Base-by-base conservation (phyloP, 2,888 invertebrate genomes). In the Orchesella flavescens region DNA sequence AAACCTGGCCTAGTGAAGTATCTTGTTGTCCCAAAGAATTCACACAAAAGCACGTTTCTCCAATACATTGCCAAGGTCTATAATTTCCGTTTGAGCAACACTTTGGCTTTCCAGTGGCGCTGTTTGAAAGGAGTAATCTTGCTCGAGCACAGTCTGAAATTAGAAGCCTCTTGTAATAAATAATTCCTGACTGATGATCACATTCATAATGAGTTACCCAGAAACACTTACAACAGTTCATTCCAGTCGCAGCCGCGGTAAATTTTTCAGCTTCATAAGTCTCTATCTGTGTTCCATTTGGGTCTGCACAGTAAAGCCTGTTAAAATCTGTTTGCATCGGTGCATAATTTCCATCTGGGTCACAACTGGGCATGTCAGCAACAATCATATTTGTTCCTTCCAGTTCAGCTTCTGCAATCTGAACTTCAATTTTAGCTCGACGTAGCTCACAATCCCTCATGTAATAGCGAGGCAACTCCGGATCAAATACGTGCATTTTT, bases 11-110 rank as follows among this genome's bases (percentile, higher is more conserved):
- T n/a, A 44, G n/a, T 1, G 68, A 57, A 12, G 71, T 19, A 55
- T 82, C 24, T 74, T 88, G 88, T 63, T 83, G 83, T 17, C 94
- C 94, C 87, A 93, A 91, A 0, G 89, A 85, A 88, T 94, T 92
- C 0, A 94, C 93, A 88, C 94, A 94, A 57, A 92, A 92, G 88
- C 94, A 94, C 44, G 90, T 86, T 0, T 93, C 93, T 1, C 93
- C 91, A 9, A 92, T 91, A 88, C 93, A 94, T 88, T 94, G 94
- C 68, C 93, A 90, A 4, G 89, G 88, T 72, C 92, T 65, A 89
- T 93, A 94, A 89, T 93, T 94, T 15, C 94, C 94, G 89, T 93
- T 93, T 9, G 89, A 88, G 87, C 92, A 92, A 88, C 94, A 94
- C 0, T 91, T 89, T 0, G 94, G 94, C 66, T 91, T 89, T 85